Evolutionary conservation across 2,113 vertebrate genomes (phyloP).

Genomic region (Aegotheles bennettii): DNA sequence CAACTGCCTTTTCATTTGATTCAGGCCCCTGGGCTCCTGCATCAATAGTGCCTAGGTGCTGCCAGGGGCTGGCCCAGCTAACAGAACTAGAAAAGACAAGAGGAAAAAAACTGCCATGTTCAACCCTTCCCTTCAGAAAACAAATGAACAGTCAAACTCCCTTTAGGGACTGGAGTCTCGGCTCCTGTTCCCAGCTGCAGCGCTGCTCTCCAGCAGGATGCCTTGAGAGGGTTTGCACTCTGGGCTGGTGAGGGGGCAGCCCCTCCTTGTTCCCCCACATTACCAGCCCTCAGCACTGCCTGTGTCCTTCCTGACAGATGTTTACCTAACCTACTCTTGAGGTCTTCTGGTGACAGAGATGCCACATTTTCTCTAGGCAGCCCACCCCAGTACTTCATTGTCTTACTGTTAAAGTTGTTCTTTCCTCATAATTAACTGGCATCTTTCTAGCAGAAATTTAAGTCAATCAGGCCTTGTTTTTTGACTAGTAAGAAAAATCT

Average conservation of each 20-base stretch:
- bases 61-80: neutral
- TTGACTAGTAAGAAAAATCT: neutral
- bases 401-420: neutral
- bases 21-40: neutral
- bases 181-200: neutral
- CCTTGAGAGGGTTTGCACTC: fast-evolving
- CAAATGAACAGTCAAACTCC: neutral
- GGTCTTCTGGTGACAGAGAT: neutral
- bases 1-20: neutral
- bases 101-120: neutral
- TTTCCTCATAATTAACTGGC: neutral
- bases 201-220: neutral
- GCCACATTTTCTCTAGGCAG: neutral
- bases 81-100: neutral
- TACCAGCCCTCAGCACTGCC: neutral
- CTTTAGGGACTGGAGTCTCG: neutral
- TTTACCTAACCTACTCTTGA: neutral
- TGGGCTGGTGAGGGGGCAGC: neutral
- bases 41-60: neutral
- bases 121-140: neutral
- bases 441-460: neutral
- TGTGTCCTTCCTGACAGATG: neutral
- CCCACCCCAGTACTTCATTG: neutral
- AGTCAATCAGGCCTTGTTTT: neutral
- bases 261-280: fast-evolving